Evolutionary conservation across 2,888 invertebrate genomes (phyloP).

Genomic region (Sphecodes monilicornis): DNA sequence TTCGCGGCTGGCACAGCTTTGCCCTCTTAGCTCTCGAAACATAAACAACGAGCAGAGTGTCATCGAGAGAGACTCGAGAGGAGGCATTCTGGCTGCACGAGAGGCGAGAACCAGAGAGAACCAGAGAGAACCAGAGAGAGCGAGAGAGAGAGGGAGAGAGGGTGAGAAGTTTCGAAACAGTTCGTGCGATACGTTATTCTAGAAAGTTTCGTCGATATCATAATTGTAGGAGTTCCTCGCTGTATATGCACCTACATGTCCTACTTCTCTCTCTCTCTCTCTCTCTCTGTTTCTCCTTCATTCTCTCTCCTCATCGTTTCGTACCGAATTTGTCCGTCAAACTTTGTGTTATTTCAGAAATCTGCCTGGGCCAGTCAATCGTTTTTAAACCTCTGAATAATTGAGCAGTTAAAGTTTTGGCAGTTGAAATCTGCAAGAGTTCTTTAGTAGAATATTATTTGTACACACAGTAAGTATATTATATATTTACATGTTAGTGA

Average conservation of each 20-base stretch:
- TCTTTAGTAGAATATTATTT: no score
- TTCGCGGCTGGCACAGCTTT: slow-evolving; percentile 47
- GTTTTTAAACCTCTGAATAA: not conserved
- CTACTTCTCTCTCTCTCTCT: not conserved
- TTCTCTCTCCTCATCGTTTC: not conserved
- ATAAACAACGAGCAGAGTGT: slow-evolving; percentile 47
- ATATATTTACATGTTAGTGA: no score
- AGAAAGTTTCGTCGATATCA: slow-evolving; percentile 32
- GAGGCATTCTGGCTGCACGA: slow-evolving; percentile 17
- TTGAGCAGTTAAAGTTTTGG: no score
- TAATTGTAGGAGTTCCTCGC: slow-evolving; percentile 21
- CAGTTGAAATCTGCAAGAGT: no score
- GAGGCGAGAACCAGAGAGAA: not conserved
- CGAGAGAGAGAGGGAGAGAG: no score
- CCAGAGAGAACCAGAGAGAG: not conserved
- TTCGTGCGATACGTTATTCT: slow-evolving; percentile 33
- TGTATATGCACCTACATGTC: not conserved
- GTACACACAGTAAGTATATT: no score
- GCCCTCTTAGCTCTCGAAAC: slow-evolving; percentile 32
- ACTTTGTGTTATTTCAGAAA: not conserved
- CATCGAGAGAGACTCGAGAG: slow-evolving; percentile 23
- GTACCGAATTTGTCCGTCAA: not conserved
- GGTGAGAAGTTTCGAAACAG: slow-evolving; percentile 36
- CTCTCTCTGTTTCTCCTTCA: not conserved
- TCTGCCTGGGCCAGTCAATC: no score